Conservation (phyloP, 2,797 vertebrate species). For the Pangasius krempfi region DNA sequence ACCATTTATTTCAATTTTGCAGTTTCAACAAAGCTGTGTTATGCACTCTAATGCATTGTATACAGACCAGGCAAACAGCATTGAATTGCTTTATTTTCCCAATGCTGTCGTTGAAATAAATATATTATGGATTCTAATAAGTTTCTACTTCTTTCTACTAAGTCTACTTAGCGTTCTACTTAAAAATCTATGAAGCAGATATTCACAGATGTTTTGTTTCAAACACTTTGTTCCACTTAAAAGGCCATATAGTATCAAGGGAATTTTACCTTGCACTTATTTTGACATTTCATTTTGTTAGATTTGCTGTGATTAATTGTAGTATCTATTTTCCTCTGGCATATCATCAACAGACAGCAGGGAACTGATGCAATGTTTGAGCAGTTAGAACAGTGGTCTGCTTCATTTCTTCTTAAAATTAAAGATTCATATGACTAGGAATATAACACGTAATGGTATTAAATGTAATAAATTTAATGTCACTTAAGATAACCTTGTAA, state of each 20-base stretch:
- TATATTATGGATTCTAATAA: neutral
- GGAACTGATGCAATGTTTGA: neutral
- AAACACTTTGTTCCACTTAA: neutral
- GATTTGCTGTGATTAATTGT: no score
- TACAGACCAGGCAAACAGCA: neutral
- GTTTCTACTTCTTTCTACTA: neutral
- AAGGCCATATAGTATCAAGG: neutral
- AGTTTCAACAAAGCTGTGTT: neutral
- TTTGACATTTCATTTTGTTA: no score
- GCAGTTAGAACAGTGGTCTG: neutral
- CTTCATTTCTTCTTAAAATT: neutral
- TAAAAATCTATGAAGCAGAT: neutral
- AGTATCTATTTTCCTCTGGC: neutral
- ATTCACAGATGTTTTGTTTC: no score
- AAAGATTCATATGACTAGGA: neutral
- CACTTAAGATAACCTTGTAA: neutral
- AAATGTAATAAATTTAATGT: no score
- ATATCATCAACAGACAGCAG: neutral
- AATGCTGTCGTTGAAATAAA: no score
- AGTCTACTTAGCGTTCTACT: neutral
- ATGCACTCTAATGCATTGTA: neutral
- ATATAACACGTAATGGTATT: no score
- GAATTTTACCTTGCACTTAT: neutral
- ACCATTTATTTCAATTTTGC: constrained; percentile 61
- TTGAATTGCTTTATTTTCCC: no score